Percentiles rank a stretch among this genome's conserved stretches.
phyloP scores from a whole-genome alignment of 2,888 invertebrate genomes.

The Lasioglossum zephyrum region DNA sequence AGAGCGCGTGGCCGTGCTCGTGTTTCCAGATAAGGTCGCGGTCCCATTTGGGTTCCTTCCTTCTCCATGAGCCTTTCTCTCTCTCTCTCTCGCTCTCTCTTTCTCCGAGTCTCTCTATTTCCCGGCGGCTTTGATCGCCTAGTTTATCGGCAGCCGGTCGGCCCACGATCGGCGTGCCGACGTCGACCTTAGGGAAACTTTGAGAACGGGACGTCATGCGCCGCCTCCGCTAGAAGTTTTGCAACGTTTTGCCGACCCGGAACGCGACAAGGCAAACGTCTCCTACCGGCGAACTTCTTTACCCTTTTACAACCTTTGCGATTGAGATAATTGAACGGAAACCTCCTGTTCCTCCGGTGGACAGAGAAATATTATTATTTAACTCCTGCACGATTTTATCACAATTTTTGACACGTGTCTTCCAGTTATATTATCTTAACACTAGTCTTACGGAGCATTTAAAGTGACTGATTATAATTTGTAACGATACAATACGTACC shows the following conservation, averaged over 20 bases:
- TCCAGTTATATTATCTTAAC: neutral
- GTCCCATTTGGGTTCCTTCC: constrained; percentile 44
- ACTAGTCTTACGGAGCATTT: neutral
- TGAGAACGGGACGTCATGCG: constrained; percentile 63
- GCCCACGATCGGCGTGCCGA: constrained; percentile 72
- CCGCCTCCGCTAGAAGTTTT: constrained; percentile 49
- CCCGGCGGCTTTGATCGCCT: constrained; percentile 54
- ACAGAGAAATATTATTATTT: neutral
- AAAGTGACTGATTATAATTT: neutral
- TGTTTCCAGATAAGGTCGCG: constrained; percentile 76
- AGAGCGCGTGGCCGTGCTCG: constrained; percentile 54
- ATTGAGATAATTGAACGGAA: neutral
- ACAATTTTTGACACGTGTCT: neutral
- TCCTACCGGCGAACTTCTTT: neutral
- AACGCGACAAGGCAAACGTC: neutral
- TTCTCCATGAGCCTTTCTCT: constrained; percentile 33
- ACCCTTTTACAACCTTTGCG: neutral
- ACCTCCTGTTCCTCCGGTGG: neutral
- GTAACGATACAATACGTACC: neutral
- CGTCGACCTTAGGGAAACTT: constrained; percentile 67
- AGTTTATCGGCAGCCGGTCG: constrained; percentile 57
- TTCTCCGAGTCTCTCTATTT: constrained; percentile 8
- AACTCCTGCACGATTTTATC: neutral
- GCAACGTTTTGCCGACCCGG: constrained; percentile 17
- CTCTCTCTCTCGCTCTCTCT: neutral